Base-by-base conservation (phyloP, 2,888 invertebrate genomes). In the Mythimna ferrago region DNA sequence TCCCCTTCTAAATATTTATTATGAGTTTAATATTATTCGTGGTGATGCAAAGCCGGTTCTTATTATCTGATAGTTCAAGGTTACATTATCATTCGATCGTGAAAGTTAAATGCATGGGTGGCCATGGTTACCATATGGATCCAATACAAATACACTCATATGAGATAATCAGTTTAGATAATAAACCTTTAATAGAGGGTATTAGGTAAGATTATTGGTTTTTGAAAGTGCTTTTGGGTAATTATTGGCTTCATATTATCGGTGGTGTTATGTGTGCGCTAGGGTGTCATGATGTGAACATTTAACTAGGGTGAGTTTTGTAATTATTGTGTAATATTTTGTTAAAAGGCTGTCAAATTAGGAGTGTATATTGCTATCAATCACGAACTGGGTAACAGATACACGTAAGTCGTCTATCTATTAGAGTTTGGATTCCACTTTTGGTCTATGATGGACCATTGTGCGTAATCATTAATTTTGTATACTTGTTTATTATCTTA, bases 51-150 rank as follows among this genome's bases (percentile, higher is more conserved):
- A 53, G 54, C 68, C n/a, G 44, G 48, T 35, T 56, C 2, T 10
- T 44, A 56, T 73, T 76, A 79, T 71, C 61, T 73, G 74, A 72
- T 74, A 82, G 70, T 82, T 86, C 80, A 84, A 77, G 82, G 77
- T 70, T 35, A 62, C 60, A 44, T 77, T 77, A 76, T 78, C 82
- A 78, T 73, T 70, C 35, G 65, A 71, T 73, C 19, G 56, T 71
- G 53, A 70, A 71, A 60, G 21, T 53, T 57, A 32, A 53, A 68
- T 73, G 65, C 61, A 80, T 71, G 66, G 48, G 71, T 73, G 75
- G 9, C 51, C 66, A 78, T 65, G 65, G 78, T 84, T 54, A 71
- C 84, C 85, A 84, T 85, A 85, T 86, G 85, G 85, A 74, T 56
- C 60, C 56, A 65, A 60, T 70, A 56, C 38, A 74, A 82, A 81